Evolutionary conservation across 2,113 vertebrate genomes (phyloP).

Genomic region (Brienomyrus longianalis): DNA sequence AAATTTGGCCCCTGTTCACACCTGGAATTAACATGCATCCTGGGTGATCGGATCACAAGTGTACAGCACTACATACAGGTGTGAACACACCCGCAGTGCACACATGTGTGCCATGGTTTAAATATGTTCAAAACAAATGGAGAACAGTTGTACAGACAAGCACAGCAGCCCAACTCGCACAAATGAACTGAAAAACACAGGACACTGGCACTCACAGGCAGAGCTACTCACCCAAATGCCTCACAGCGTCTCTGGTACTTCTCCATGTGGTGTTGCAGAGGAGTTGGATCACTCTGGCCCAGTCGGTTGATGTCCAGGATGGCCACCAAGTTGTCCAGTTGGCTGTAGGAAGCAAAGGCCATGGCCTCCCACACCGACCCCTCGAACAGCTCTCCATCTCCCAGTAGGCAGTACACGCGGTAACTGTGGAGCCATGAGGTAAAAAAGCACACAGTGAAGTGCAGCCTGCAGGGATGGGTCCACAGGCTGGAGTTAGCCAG

Average conservation of each 20-base stretch:
- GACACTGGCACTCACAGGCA: neutral
- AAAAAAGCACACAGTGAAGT: neutral
- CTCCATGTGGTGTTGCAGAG: slow-evolving; percentile 61
- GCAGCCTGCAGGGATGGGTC: neutral
- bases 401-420: slow-evolving; percentile 76
- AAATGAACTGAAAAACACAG: neutral
- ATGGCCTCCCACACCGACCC: slow-evolving; percentile 82
- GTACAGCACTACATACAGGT: no score
- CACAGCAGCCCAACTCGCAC: neutral
- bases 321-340: slow-evolving; percentile 74
- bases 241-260: slow-evolving; percentile 69
- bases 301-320: slow-evolving; percentile 75
- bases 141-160: neutral
- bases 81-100: neutral
- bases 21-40: no score
- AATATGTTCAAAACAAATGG: neutral
- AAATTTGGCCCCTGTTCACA: no score
- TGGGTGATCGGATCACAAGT: no score
- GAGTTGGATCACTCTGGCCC: slow-evolving; percentile 67
- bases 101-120: neutral
- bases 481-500: neutral
- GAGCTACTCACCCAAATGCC: slow-evolving; percentile 68
- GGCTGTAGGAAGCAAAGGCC: slow-evolving; percentile 75
- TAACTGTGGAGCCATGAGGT: slow-evolving; percentile 54
- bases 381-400: slow-evolving; percentile 71